Conservation (phyloP, 1,140 invertebrate species). For the Protaetia brevitarsis region DNA sequence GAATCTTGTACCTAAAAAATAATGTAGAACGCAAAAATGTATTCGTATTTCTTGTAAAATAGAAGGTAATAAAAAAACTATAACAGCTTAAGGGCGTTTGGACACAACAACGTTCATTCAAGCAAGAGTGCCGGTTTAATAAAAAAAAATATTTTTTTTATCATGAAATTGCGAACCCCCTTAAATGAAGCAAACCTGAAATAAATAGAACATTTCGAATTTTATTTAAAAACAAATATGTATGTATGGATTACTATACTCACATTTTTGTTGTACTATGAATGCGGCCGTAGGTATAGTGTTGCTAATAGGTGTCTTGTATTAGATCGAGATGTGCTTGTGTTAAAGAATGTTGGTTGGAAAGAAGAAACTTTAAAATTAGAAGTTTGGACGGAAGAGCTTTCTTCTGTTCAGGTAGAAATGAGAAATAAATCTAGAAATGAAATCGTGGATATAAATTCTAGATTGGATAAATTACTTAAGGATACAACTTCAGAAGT, state of each 20-base stretch:
- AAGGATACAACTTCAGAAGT: slow-evolving; percentile 24
- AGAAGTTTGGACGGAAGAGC: slow-evolving; percentile 39
- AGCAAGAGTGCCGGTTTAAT: no score
- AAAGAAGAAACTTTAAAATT: slow-evolving; percentile 39
- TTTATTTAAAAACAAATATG: neutral
- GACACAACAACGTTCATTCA: no score
- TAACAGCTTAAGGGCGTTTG: no score
- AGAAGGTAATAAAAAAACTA: no score
- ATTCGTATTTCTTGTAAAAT: no score
- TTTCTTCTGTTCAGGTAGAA: slow-evolving; percentile 34
- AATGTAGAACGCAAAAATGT: no score
- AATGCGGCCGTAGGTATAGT: no score
- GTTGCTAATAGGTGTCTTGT: slow-evolving; percentile 18
- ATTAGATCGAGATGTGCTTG: slow-evolving; percentile 43
- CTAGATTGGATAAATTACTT: slow-evolving; percentile 8
- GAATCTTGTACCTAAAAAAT: no score
- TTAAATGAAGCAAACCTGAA: no score
- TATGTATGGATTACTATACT: neutral
- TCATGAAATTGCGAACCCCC: no score
- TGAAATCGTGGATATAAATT: slow-evolving; percentile 22
- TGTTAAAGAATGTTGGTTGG: slow-evolving; percentile 36
- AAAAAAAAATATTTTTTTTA: no score
- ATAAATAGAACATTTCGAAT: no score
- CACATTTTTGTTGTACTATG: slow-evolving; percentile 10
- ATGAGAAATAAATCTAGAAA: slow-evolving; percentile 21